These are phyloP conservation scores for Chalcosyrphus nemorum DNA, from an alignment of 2,888 invertebrate genomes.

Conservation along the genomic window DNA sequence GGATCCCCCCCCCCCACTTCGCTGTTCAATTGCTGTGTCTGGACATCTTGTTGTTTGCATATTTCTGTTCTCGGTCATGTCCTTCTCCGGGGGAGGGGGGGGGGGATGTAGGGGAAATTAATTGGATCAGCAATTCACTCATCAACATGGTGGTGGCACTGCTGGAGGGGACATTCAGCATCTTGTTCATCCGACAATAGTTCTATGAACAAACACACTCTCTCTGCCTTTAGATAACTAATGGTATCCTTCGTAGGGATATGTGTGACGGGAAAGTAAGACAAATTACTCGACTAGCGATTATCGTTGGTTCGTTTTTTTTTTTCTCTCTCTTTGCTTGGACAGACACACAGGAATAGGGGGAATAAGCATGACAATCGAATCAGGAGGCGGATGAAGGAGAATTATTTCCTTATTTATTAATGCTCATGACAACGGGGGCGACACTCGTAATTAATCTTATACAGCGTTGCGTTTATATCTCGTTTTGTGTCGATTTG, in stretches of 20 bases:
- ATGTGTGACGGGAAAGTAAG: slow-evolving; percentile 65
- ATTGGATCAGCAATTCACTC: slow-evolving; percentile 69
- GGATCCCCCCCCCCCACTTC: slow-evolving; percentile 24
- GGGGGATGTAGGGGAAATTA: slow-evolving; percentile 50
- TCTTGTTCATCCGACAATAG: slow-evolving; percentile 51
- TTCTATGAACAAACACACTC: slow-evolving; percentile 29
- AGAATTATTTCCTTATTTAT: slow-evolving; percentile 69
- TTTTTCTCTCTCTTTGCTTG: neutral
- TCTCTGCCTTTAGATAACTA: slow-evolving; percentile 36
- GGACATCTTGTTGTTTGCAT: slow-evolving; percentile 35
- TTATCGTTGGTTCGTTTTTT: slow-evolving; percentile 50
- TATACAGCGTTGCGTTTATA: slow-evolving; percentile 30
- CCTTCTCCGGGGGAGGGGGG: slow-evolving; percentile 22
- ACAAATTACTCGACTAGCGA: slow-evolving; percentile 67
- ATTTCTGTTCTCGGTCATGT: slow-evolving; percentile 51
- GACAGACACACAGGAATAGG: neutral
- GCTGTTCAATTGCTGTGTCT: slow-evolving; percentile 13
- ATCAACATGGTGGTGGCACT: slow-evolving; percentile 52
- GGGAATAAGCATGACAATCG: slow-evolving; percentile 53
- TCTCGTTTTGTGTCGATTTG: slow-evolving; percentile 64
- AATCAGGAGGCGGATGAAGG: slow-evolving; percentile 39
- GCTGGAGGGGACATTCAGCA: slow-evolving; percentile 44
- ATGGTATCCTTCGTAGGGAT: slow-evolving; percentile 49
- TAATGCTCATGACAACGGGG: slow-evolving; percentile 64
- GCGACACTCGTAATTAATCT: slow-evolving; percentile 68